Evolutionary conservation across 92 coral and sea anemone genomes (phyloP), one percentile per base, ranked within the genome.

Genomic region (Siderastrea radians): DNA sequence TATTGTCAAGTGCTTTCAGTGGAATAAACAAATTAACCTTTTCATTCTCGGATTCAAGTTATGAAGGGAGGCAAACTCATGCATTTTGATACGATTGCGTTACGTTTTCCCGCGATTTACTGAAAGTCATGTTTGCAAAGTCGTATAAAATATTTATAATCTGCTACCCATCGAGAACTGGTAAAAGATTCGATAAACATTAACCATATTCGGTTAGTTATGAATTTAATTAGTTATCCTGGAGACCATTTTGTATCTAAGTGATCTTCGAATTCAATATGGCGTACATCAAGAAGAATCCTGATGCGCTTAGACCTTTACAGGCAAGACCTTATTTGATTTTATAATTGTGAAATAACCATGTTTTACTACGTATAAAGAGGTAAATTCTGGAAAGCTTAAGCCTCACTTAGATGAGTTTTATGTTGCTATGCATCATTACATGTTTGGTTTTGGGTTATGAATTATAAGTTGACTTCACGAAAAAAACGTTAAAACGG

Each of bases 221-320:
- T 74, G 92, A 88, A 87, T 90, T 80, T 62, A 51, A 92, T 92
- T 89, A 94, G 16, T 73, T 68, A 86, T 86, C 91, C 58, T 87
- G 75, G 91, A 44, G 75, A 91, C 91, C 77, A 75, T 67, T 48
- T 68, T 82, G 88, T 91, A 74, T 55, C 75, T 48, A 63, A 52
- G 68, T 38, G 54, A 68, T 47, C 48, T 19, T 55, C 49, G 86
- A 62, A 90, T 91, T 90, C 98, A 95, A 95, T 82, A 97, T 97
- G 99, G 99, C 99, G 95, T 92, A 97, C 86, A 79, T 97, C 66
- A 97, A 97, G 93, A 97, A 97, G 87, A 97, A 97, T 82, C 99
- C 99, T 8, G 99, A 97, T 6, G 97, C 99, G 16, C 91, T 71
- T 13, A 95, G 88, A 84, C 97, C 97, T 3, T 70, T 97, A 11